Evolutionary conservation across 2,113 vertebrate species (phyloP).

Genomic region (Ivindomyrus marchei): DNA sequence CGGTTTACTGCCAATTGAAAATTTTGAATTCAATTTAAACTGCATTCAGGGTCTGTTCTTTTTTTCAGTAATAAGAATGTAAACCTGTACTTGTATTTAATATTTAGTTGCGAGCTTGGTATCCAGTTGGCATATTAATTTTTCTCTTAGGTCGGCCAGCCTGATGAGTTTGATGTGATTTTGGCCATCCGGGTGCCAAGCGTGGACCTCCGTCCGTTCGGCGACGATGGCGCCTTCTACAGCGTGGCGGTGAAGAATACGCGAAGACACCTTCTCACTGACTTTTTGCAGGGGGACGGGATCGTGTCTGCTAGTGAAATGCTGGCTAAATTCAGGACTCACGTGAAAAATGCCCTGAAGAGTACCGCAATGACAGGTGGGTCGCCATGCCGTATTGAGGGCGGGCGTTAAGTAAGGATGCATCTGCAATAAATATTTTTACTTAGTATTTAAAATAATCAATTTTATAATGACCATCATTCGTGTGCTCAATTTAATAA

Average conservation of each 20-base stretch:
- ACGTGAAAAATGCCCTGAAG: constrained; percentile 37
- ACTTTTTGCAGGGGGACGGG: constrained; percentile 27
- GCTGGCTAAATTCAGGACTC: constrained; percentile 44
- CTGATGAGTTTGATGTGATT: constrained; percentile 60
- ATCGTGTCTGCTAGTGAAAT: constrained; percentile 41
- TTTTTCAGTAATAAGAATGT: background rate
- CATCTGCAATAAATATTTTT: background rate
- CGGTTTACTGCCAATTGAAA: background rate
- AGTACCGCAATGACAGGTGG: constrained; percentile 8
- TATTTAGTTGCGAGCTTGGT: background rate
- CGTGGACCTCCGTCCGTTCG: constrained; percentile 28
- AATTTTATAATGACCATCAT: too few relatives aligned
- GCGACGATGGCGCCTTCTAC: constrained; percentile 44
- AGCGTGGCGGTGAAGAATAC: constrained; percentile 44
- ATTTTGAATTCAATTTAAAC: background rate
- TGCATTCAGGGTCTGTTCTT: background rate
- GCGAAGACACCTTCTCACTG: background rate
- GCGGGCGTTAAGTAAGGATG: background rate
- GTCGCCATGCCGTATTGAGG: background rate
- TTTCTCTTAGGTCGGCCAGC: constrained; percentile 44
- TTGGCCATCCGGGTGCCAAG: constrained; percentile 38
- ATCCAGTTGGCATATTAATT: background rate
- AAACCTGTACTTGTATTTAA: background rate
- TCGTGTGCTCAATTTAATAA: background rate
- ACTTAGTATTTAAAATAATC: background rate